phyloP scores from a whole-genome alignment of 2,797 vertebrate species.

The Vireo griseus region DNA sequence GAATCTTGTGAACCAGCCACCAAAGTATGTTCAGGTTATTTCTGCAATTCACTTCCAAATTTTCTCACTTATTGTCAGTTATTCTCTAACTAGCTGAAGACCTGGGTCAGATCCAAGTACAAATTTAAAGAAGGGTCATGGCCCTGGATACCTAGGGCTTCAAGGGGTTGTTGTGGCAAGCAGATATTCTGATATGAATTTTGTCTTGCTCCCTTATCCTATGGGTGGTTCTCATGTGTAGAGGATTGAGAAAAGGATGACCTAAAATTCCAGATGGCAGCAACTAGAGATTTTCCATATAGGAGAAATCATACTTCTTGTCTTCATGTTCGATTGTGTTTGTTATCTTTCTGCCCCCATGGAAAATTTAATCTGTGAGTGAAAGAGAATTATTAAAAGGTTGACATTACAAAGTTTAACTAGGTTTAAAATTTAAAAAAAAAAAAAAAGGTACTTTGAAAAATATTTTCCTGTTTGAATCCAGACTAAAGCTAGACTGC shows the following conservation, averaged over 20 bases:
- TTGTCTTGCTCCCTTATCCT: neutral
- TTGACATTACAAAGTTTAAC: neutral
- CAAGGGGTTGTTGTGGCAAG: neutral
- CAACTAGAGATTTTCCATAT: neutral
- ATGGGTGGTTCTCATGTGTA: rapidly evolving
- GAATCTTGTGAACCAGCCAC: neutral
- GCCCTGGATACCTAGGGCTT: neutral
- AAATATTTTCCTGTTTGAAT: neutral
- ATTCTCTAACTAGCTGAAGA: neutral
- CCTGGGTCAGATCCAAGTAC: neutral
- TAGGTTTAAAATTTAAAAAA: neutral
- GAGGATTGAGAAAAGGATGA: neutral
- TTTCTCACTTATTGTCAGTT: neutral
- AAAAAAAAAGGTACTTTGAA: neutral
- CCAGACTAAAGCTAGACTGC: neutral
- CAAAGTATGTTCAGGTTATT: neutral
- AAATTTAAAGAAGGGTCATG: neutral
- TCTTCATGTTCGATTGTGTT: neutral
- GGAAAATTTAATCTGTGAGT: neutral
- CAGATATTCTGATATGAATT: neutral
- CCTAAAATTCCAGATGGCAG: neutral
- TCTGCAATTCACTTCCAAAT: neutral
- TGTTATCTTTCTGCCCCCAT: neutral
- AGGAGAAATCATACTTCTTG: neutral
- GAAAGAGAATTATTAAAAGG: neutral